Base-by-base conservation (phyloP, 2,797 vertebrate species). In the Hyperoplus lanceolatus region DNA sequence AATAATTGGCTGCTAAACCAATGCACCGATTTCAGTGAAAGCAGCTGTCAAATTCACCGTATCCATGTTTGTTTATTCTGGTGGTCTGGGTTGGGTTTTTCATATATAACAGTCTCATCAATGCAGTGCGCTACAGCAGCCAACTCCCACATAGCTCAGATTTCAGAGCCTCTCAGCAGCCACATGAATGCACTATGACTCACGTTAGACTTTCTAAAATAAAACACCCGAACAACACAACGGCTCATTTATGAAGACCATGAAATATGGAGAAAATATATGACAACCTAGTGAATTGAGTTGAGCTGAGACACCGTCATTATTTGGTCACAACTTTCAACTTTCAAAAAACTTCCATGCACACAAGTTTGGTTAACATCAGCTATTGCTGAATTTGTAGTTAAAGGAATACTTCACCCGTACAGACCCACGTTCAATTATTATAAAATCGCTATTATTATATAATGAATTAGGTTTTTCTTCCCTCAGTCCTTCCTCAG, bases 31-130 rank as follows among this genome's bases (percentile, higher is more conserved):
- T 71, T 56, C 49, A 68, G 36, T 13, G 29, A 15, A 43, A 63
- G 59, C 65, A 59, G 3, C 49, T 55, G 21, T 81, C 38, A 66
- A 45, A 73, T 50, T 51, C 21, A 18, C n/a, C 4, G 3, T 59
- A 18, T 54, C 51, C 57, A 18, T 56, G 62, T 70, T 75, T 77
- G 72, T 82, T 80, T 82, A 21, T 46, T 50, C 53, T 58, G 36
- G 49, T 61, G n/a, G 3, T 68, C 80, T 85, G 80, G 75, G 57
- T 81, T 84, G 75, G 41, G 75, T 84, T 86, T 68, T 59, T 56
- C 29, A 29, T 29, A 48, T 73, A 53, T 51, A 67, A 48, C 56
- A 53, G 48, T 65, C 51, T 65, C 53, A 81, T 80, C 64, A 12
- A 38, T 69, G 70, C 45, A 56, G 58, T 12, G 41, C 39, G 57